Conservation (phyloP, 2,888 invertebrate genomes). For the Cephus pulcher region DNA sequence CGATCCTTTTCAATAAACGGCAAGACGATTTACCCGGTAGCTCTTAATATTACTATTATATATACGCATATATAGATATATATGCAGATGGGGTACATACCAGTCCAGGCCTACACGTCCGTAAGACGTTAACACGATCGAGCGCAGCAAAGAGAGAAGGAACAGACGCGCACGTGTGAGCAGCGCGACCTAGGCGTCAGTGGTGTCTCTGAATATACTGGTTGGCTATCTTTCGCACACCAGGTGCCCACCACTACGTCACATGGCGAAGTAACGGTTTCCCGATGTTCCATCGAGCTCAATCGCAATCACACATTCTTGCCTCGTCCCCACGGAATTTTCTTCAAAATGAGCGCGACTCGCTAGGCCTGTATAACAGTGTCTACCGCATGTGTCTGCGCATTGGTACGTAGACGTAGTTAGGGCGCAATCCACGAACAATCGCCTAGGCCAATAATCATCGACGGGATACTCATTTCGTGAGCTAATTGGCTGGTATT, state of each 20-base stretch:
- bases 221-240: constrained; percentile 28
- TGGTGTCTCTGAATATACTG: constrained; percentile 22
- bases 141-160: constrained; percentile 24
- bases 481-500: constrained; percentile 47
- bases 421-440: neutral
- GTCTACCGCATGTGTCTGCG: neutral
- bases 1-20: neutral
- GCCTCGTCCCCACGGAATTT: constrained; percentile 27
- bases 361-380: neutral
- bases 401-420: neutral
- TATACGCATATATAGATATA: neutral
- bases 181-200: constrained; percentile 36
- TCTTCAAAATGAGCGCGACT: constrained; percentile 20
- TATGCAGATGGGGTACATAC: neutral
- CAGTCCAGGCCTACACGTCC: neutral
- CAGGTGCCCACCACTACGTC: constrained; percentile 54
- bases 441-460: constrained; percentile 3
- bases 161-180: constrained; percentile 39
- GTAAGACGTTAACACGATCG: neutral
- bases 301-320: constrained; percentile 58
- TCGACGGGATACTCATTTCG: constrained; percentile 32
- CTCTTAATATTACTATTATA: neutral
- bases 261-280: constrained; percentile 56
- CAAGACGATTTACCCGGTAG: neutral
- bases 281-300: constrained; percentile 55